Base-by-base conservation (phyloP, 2,113 vertebrate species). In the Paramisgurnus dabryanus region DNA sequence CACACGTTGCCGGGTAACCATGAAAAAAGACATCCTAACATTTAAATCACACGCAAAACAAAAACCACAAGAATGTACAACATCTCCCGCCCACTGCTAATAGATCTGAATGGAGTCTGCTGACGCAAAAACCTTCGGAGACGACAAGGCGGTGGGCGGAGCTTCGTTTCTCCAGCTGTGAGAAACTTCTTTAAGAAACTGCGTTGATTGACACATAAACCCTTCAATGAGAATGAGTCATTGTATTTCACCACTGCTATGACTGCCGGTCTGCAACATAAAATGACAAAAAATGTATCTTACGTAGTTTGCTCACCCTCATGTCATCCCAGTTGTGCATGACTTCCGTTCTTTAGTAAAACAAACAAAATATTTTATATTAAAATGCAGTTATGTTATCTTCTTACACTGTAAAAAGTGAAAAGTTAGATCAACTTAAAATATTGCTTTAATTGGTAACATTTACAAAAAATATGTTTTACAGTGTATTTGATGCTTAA, bases 21-120 rank as follows among this genome's bases (percentile, higher is more conserved):
- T 49, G 80, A 81, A 71, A 80, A 86, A 80, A 49, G 79, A 85
- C 77, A 85, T 84, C 81, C 75, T 67, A 84, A 76, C 68, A 81
- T 83, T 86, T 81, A 83, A 77, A 78, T 82, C 72, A 70, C 76
- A 81, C 79, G 82, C 77, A 85, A 76, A 82, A 65, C 72, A 72
- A 53, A 80, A 82, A 83, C 86, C 85, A 70, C 85, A 87, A 80
- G 83, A 79, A 87, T 87, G 86, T 72, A 74, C 67, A 22, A 45
- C 60, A 77, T 70, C 71, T 76, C 34, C 76, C 78, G 18, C 69
- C 79, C 82, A 70, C 73, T 74, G 45, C 71, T 65, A 66, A 50
- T 27, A 78, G 45, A 41, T 7, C 58, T 53, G 55, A 77, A 73
- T 64, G 60, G n/a, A 67, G n/a, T 47, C 50, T 82, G 11, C 66